These are phyloP conservation scores for Axinella damicornis DNA, from an alignment of 37 sponge, comb jelly and placozoan genomes.

Conservation along the genomic window DNA sequence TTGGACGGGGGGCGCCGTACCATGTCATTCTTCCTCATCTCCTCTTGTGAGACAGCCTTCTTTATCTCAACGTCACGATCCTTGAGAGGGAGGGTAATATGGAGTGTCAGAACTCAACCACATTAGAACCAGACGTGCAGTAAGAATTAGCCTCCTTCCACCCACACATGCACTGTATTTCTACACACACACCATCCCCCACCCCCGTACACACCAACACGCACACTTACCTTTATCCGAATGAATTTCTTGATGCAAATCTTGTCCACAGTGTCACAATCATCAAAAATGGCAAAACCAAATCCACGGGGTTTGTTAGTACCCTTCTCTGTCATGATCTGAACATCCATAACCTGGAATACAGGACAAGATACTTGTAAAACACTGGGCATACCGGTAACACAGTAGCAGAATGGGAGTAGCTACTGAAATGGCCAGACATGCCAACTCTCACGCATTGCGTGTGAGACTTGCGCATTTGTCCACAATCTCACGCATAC, in stretches of 20 bases:
- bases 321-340: constrained; percentile 53
- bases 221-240: constrained; percentile 16
- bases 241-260: constrained; percentile 15
- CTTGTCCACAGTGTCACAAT: constrained; percentile 50
- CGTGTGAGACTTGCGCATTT: too few relatives aligned
- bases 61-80: constrained; percentile 75
- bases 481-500: too few relatives aligned
- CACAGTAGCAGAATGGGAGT: too few relatives aligned
- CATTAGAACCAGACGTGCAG: neutral
- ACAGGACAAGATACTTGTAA: too few relatives aligned
- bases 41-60: constrained; percentile 66
- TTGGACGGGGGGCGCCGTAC: neutral
- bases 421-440: too few relatives aligned
- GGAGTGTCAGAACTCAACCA: too few relatives aligned
- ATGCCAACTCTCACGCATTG: too few relatives aligned
- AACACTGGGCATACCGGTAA: too few relatives aligned
- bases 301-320: constrained; percentile 66
- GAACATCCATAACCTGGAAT: neutral
- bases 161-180: neutral
- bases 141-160: neutral
- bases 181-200: neutral
- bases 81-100: neutral
- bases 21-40: constrained; percentile 24
- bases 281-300: constrained; percentile 59
- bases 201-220: neutral